A percentile compares a stretch with the other conserved stretches of the same genome.
phyloP scores from a whole-genome alignment of 35 echinoderm and acorn worm genomes.

The Anneissia japonica region DNA sequence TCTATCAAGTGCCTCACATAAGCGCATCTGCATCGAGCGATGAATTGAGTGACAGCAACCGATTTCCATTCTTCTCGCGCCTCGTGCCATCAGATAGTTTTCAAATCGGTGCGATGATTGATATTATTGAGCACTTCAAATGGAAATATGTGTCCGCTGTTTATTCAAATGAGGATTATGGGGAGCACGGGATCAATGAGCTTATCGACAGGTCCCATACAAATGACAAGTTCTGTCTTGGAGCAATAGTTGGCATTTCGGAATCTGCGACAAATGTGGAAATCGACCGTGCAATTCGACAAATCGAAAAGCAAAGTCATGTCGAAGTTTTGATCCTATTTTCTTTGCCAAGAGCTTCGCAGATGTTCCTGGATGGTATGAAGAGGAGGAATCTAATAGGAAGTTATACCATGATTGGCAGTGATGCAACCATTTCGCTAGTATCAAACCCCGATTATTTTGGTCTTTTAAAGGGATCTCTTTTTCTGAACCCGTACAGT shows the following conservation, averaged over 20 bases:
- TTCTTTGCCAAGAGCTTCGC: neutral
- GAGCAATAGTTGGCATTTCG: neutral
- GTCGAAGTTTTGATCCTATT: slow-evolving; percentile 37
- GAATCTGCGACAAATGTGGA: neutral
- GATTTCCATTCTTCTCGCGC: slow-evolving; percentile 4
- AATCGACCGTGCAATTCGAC: neutral
- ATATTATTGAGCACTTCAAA: slow-evolving; percentile 3
- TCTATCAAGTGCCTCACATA: neutral
- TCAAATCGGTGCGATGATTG: neutral
- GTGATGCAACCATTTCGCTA: slow-evolving; percentile 27
- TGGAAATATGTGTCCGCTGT: slow-evolving; percentile 4
- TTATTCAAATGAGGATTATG: slow-evolving; percentile 7
- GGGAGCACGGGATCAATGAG: neutral
- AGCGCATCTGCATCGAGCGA: neutral
- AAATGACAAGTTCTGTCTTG: neutral
- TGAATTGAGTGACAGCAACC: slow-evolving; percentile 1
- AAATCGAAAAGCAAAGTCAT: neutral
- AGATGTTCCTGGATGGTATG: slow-evolving; percentile 3
- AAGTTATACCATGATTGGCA: slow-evolving; percentile 36
- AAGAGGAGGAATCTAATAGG: neutral
- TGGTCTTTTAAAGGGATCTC: neutral
- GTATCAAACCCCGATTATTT: neutral
- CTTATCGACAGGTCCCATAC: neutral
- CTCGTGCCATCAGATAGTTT: neutral
- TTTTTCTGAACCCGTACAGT: slow-evolving; percentile 24